Evolutionary conservation across 1,140 invertebrate genomes (phyloP), one percentile per base, ranked within the genome.

Genomic region (Drosophila ananassae): DNA sequence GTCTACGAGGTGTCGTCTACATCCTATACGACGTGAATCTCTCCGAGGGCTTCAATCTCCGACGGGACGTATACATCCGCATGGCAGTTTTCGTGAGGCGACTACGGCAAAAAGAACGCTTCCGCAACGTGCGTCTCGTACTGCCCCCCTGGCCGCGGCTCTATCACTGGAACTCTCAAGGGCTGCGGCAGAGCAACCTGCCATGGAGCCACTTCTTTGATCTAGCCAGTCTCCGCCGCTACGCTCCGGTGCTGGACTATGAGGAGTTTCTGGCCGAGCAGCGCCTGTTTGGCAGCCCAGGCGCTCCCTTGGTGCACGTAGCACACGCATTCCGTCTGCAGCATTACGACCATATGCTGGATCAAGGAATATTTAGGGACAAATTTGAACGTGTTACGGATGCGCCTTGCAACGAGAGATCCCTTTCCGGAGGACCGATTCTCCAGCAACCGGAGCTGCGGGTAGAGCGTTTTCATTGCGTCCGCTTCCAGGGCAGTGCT

Each of bases 21-120:
- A 57, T 92, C 13, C 60, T 99, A 25, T 99, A 99, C 92, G 97
- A 99, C 92, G 96, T 99, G 0, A 99, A 99, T 93, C 95, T 95
- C 17, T 95, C 96, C 2, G 98, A 99, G 94, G 98, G 98, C 0
- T 99, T 99, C 90, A 99, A 99, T 93, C 93, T 99, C 62, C 93
- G 98, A 52, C 93, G 98, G 67, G 98, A 99, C 94, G 98, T 99
- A 8, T 99, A 98, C 80, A 95, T 99, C 92, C 93, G 98, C 82
- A 93, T 99, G 78, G 97, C 98, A 10, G 95, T 96, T 54, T 95
- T 98, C 77, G 93, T 97, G 0, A 93, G 94, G 82, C 93, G 94
- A 64, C 92, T 97, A 67, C 93, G 93, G 87, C 90, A 93, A 63
- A 68, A 82, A 63, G 73, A 81, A 93, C 91, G 93, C 93, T 77